Evolutionary conservation across 2,888 invertebrate species (phyloP), one percentile per base, ranked within the genome.

Genomic region (Napeogenes inachia): DNA sequence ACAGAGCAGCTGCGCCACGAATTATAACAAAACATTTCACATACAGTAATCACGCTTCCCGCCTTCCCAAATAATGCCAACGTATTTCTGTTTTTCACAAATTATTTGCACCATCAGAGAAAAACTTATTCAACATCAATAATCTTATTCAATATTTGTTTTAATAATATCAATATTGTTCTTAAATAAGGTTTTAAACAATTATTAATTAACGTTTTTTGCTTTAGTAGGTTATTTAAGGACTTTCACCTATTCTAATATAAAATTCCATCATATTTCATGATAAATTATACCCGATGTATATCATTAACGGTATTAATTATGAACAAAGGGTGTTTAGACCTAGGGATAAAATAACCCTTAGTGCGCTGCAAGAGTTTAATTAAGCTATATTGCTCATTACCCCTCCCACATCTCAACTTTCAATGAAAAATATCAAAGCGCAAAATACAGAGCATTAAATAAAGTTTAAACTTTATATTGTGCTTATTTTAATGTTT

Each of bases 1-100:
- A 83, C 76, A 76, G 70, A 74, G 68, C 81, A 80, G 79, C 78
- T 76, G 80, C 63, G 60, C 58, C 57, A 53, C 38, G 61, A 61
- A 65, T 67, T 67, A 65, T 21, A 21, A 67, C 65, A 65, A 67
- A 62, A 64, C 62, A 62, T 62, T 65, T 65, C 63, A 60, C 61
- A 61, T 64, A 63, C 61, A 65, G 61, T 67, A 67, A 67, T 63
- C 67, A 67, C 63, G 59, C 42, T 38, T 60, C 56, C 56, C 50
- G 53, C 60, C 62, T 61, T 61, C 59, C 59, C 56, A 59, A 62
- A 67, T 60, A 65, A 67, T 63, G 62, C 55, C 56, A 65, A 63
- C 65, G 65, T 63, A 67, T 65, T 61, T 42, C 54, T 63, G 62
- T 13, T 64, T 62, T 57, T 53, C 59, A 53, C 53, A 61, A 59